A percentile compares a stretch with the other conserved stretches of the same genome.
Conservation (phyloP, 53 echinoderm and acorn worm species). For the Antedon mediterranea region DNA sequence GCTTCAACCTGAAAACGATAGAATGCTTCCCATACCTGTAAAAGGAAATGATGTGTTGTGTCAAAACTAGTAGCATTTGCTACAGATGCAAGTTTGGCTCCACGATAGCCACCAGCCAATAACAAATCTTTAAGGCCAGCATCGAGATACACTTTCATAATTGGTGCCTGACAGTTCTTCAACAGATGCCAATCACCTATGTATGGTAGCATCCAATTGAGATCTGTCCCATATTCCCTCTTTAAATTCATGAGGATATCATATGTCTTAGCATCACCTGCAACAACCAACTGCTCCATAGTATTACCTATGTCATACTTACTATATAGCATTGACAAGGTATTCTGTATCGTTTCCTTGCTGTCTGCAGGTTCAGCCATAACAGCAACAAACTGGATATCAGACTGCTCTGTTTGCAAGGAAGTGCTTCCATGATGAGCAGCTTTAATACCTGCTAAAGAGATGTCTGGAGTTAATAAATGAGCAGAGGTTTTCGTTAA, state of each 20-base stretch:
- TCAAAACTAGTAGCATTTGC: background rate
- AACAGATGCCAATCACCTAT: constrained; percentile 31
- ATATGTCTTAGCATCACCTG: constrained; percentile 24
- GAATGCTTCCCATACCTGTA: constrained; percentile 11
- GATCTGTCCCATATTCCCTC: constrained; percentile 11
- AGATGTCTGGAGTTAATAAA: background rate
- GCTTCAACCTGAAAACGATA: too few species aligned
- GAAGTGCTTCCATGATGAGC: too few species aligned
- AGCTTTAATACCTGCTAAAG: background rate
- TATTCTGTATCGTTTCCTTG: constrained; percentile 12
- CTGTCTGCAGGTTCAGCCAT: constrained; percentile 13
- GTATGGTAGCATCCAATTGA: constrained; percentile 22
- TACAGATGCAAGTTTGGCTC: background rate
- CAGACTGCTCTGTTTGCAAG: background rate
- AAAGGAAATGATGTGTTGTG: background rate
- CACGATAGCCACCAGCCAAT: background rate
- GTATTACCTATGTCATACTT: constrained; percentile 3
- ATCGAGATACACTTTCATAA: constrained; percentile 45
- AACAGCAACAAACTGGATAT: constrained; percentile 2
- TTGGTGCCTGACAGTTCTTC: constrained; percentile 16
- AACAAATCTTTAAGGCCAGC: constrained; percentile 19
- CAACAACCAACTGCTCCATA: constrained; percentile 17
- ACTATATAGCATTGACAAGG: background rate
- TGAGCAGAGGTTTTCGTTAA: background rate
- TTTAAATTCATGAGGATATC: constrained; percentile 8